Evolutionary conservation across 2,113 vertebrate species (phyloP).

Genomic region (Alectura lathami): DNA sequence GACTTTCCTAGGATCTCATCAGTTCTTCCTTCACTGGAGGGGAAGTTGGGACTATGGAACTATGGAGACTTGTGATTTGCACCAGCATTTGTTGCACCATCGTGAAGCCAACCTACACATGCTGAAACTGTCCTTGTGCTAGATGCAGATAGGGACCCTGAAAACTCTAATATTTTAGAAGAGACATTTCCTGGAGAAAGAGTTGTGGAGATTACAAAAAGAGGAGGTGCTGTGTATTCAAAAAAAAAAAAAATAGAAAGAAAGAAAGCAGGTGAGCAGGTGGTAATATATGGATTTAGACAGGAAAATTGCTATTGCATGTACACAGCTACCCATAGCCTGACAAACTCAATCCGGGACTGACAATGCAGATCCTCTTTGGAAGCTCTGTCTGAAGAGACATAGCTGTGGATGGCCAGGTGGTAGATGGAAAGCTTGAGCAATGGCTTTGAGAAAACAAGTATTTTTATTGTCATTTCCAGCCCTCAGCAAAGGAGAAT

Average conservation of each 20-base stretch:
- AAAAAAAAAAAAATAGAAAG: neutral
- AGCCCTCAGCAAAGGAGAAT: neutral
- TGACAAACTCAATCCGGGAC: neutral
- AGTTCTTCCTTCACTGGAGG: neutral
- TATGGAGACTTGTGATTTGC: neutral
- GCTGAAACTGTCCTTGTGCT: neutral
- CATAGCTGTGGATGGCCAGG: neutral
- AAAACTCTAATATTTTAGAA: neutral
- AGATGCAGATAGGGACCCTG: neutral
- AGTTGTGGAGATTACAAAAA: neutral
- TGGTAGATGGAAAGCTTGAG: neutral
- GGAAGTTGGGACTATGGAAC: neutral
- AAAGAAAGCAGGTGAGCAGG: neutral
- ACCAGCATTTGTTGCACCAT: rapidly evolving
- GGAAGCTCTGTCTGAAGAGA: neutral
- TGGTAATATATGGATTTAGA: neutral
- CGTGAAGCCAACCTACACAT: neutral
- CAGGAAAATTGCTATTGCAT: neutral
- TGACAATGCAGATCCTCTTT: neutral
- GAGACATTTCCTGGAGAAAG: neutral
- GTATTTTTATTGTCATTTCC: neutral
- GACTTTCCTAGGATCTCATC: neutral
- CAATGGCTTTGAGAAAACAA: neutral
- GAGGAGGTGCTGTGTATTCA: neutral
- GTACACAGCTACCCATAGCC: neutral